Evolutionary conservation across 1,140 invertebrate species (phyloP).

Genomic region (Cyrtorhinus lividipennis): DNA sequence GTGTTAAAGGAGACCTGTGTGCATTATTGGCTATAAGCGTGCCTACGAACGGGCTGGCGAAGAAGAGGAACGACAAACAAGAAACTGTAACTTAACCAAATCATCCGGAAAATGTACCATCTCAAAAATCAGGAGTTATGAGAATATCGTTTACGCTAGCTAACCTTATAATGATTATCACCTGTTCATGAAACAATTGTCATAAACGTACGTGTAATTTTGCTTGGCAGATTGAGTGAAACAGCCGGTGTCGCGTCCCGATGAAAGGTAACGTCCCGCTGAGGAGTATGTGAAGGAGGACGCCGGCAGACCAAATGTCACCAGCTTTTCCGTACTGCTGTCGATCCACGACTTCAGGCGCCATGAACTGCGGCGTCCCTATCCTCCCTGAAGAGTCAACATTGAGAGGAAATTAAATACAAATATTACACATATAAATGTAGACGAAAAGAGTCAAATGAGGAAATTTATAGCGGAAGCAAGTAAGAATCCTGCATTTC

Average conservation of each 20-base stretch:
- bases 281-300: constrained; percentile 83
- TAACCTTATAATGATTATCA: too few relatives aligned
- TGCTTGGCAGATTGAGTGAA: constrained; percentile 76
- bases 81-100: too few relatives aligned
- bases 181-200: too few relatives aligned
- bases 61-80: too few relatives aligned
- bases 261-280: constrained; percentile 88
- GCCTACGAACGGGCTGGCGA: too few relatives aligned
- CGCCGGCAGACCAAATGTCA: constrained; percentile 92
- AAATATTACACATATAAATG: not conserved
- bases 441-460: not conserved
- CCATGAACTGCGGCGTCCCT: constrained; percentile 95
- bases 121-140: too few relatives aligned
- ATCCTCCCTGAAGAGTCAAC: constrained; percentile 67
- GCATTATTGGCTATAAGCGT: too few relatives aligned
- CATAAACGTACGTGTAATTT: constrained; percentile 52
- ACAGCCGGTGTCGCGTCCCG: constrained; percentile 80
- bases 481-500: not conserved
- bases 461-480: not conserved
- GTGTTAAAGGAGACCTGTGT: too few relatives aligned
- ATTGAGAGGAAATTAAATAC: too few relatives aligned
- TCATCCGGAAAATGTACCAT: too few relatives aligned
- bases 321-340: constrained; percentile 90
- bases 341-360: constrained; percentile 84
- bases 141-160: too few relatives aligned